Evolutionary conservation across 2,888 invertebrate genomes (phyloP), one percentile per base, ranked within the genome.

Genomic region (Cantharis flavilabris): DNA sequence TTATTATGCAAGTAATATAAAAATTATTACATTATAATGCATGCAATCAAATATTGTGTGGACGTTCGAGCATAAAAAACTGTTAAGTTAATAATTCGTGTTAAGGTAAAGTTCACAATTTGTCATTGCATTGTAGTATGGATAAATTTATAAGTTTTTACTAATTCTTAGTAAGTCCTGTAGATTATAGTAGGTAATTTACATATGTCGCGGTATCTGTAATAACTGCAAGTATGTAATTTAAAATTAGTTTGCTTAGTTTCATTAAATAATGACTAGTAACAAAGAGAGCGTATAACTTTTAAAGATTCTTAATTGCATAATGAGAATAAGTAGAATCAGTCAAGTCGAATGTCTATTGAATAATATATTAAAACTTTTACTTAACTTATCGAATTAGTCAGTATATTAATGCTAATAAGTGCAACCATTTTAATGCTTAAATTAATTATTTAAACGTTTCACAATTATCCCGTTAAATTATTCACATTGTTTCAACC

Each of bases 201-300:
- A 49, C 49, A 49, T 49, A 49, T 49, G 49, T 49, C 49, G 49
- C 49, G 49, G 49, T 49, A 49, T 49, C 77, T 73, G 71, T 26
- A 76, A 20, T 73, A 73, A 63, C 70, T 73, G 80, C 80, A 76
- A 81, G 81, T 82, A 81, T 80, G 80, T 78, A 80, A 76, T 80
- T 81, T 80, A 70, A 77, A 80, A 82, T 82, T 82, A 81, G 81
- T 78, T 81, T 76, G 80, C 81, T 77, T 82, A 79, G 79, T 82
- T 82, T 83, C 80, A 83, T 84, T 81, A 83, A 83, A 82, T 84
- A 84, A 84, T 84, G 81, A 79, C 82, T 82, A 81, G 81, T 79
- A 81, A 79, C 80, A 77, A 78, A 85, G 85, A 84, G 84, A 84
- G 83, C 83, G 81, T 81, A 81, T 83, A 85, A 85, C 84, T 84